Conservation (phyloP, 2,113 vertebrate species). For the Hiodon alosoides region DNA sequence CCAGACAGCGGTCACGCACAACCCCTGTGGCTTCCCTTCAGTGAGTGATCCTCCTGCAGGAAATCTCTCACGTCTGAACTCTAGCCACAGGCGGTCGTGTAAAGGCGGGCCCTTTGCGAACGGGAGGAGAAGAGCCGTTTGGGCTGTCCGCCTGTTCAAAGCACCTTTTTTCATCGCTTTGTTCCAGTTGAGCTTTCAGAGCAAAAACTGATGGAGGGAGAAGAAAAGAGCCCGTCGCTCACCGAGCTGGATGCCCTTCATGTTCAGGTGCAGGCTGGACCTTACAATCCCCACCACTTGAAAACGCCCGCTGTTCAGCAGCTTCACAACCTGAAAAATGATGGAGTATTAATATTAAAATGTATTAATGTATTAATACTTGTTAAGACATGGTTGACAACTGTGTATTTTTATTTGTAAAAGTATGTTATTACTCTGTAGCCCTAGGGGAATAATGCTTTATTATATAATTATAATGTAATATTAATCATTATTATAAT, state of each 20-base stretch:
- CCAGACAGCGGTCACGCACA: not conserved
- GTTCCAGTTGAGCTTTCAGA: not conserved
- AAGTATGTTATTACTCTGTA: not conserved
- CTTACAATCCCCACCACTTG: conserved; percentile 84
- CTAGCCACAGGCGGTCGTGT: not conserved
- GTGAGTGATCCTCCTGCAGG: not conserved
- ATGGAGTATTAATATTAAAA: not conserved
- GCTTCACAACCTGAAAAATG: conserved; percentile 78
- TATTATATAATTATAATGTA: too few relatives aligned
- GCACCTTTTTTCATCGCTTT: too few relatives aligned
- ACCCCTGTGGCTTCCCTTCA: not conserved
- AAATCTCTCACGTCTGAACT: not conserved
- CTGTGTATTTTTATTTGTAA: too few relatives aligned
- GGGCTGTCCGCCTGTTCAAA: too few relatives aligned
- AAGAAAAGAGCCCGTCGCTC: conserved; percentile 23
- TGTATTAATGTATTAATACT: not conserved
- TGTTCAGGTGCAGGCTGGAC: conserved; percentile 70
- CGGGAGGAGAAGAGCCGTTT: too few relatives aligned
- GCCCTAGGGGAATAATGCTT: not conserved
- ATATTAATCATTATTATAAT: too few relatives aligned
- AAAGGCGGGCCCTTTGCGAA: not conserved
- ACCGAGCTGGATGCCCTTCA: conserved; percentile 68
- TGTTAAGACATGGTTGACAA: not conserved
- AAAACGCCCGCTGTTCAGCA: conserved; percentile 93
- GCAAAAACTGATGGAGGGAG: not conserved